These are phyloP conservation scores for Leptopilina drosophilae DNA, from an alignment of 2,888 invertebrate genomes.

Conservation along the genomic window DNA sequence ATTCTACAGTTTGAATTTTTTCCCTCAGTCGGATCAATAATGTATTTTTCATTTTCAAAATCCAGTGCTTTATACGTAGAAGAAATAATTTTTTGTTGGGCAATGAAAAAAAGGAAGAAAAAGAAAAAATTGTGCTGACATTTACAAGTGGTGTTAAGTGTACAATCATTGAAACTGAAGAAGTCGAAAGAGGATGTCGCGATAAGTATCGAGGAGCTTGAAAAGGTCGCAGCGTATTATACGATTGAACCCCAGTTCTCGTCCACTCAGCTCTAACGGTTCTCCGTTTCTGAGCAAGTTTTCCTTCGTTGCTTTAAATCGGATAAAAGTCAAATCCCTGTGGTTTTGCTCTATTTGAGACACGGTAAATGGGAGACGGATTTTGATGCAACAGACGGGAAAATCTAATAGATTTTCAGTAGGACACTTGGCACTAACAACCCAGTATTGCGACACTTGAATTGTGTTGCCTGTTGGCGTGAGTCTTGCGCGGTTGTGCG, in stretches of 20 bases:
- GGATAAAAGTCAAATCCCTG: constrained; percentile 67
- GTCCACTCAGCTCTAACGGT: constrained; percentile 42
- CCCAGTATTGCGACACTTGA: constrained; percentile 53
- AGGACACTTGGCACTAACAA: constrained; percentile 16
- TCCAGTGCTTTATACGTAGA: no score
- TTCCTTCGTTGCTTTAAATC: constrained; percentile 64
- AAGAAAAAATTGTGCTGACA: constrained; percentile 24
- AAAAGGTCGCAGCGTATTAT: constrained; percentile 37
- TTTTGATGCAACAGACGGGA: constrained; percentile 46
- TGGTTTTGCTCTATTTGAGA: constrained; percentile 67
- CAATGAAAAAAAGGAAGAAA: not conserved
- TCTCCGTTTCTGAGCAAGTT: constrained; percentile 53
- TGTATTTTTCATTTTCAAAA: no score
- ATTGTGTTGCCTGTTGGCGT: constrained; percentile 58
- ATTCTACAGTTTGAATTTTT: no score
- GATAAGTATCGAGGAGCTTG: constrained; percentile 29
- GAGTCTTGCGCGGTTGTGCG: not conserved
- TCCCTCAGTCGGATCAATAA: no score
- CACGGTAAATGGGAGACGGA: constrained; percentile 41
- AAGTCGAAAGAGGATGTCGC: constrained; percentile 6
- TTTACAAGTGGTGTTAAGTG: constrained; percentile 14
- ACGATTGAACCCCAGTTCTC: constrained; percentile 39
- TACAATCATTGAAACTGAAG: constrained; percentile 25
- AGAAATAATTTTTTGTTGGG: not conserved
- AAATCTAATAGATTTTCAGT: constrained; percentile 57